Percentiles rank a stretch among this genome's conserved stretches.
phyloP scores from a whole-genome alignment of 1,140 invertebrate genomes.

The Zaprionus inermis region DNA sequence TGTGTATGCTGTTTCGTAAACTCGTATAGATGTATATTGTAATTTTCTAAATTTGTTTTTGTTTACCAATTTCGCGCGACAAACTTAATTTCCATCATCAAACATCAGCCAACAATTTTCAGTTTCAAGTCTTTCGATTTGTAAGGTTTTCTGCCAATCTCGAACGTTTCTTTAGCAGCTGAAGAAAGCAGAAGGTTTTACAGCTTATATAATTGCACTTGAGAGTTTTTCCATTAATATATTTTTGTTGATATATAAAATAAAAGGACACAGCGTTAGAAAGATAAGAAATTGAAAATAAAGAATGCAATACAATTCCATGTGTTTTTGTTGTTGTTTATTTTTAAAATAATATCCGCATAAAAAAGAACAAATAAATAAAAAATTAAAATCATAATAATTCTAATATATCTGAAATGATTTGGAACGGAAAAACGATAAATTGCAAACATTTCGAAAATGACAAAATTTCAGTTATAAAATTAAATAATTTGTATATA shows the following conservation, averaged over 20 bases:
- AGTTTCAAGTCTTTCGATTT: slow-evolving; percentile 74
- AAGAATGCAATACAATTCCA: slow-evolving; percentile 48
- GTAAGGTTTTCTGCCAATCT: slow-evolving; percentile 53
- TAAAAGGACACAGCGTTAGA: slow-evolving; percentile 13
- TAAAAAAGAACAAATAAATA: slow-evolving; percentile 77
- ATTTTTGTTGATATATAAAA: slow-evolving; percentile 1
- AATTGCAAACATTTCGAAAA: slow-evolving; percentile 69
- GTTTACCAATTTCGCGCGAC: slow-evolving; percentile 21
- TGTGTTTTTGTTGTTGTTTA: slow-evolving; percentile 57
- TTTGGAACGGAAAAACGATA: slow-evolving; percentile 66
- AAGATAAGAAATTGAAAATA: slow-evolving; percentile 6
- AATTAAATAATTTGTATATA: slow-evolving; percentile 44
- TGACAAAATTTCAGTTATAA: slow-evolving; percentile 61
- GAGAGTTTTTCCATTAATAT: slow-evolving; percentile 54
- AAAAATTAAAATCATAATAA: slow-evolving; percentile 59
- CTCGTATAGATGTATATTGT: slow-evolving; percentile 15
- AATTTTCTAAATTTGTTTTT: slow-evolving; percentile 21
- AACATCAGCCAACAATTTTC: slow-evolving; percentile 65
- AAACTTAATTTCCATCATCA: slow-evolving; percentile 44
- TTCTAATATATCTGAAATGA: slow-evolving; percentile 64
- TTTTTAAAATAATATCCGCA: slow-evolving; percentile 71
- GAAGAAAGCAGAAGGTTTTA: slow-evolving; percentile 72
- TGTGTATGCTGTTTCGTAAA: slow-evolving; percentile 36
- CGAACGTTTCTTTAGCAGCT: slow-evolving; percentile 46
- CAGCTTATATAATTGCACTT: slow-evolving; percentile 79